Percentiles rank a stretch among this genome's conserved stretches.
Conservation (phyloP, 2,888 invertebrate genomes). For the Chorisops tibialis region DNA sequence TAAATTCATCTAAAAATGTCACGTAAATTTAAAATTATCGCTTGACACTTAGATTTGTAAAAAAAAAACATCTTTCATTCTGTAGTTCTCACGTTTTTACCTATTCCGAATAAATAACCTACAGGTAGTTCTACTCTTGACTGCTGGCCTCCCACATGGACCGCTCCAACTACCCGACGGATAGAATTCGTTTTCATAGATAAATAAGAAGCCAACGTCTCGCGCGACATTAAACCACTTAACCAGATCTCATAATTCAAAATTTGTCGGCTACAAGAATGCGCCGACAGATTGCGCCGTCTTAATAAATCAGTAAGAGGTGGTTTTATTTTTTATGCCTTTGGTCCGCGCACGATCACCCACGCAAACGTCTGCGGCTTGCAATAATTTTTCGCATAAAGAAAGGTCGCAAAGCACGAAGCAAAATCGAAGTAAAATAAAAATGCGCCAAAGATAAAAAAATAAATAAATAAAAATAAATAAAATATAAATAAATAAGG, state of each 20-base stretch:
- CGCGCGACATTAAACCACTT: constrained; percentile 20
- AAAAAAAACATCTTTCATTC: constrained; percentile 13
- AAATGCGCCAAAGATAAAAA: constrained; percentile 13
- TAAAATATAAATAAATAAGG: constrained; percentile 22
- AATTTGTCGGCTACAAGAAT: constrained; percentile 28
- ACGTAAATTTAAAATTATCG: constrained; percentile 15
- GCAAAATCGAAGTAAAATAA: constrained; percentile 11
- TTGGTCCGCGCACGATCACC: constrained; percentile 6
- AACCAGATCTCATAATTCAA: constrained; percentile 25
- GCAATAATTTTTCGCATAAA: constrained; percentile 23
- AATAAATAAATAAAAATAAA: neutral
- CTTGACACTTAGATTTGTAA: neutral
- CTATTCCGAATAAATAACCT: neutral
- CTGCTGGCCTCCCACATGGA: constrained; percentile 17
- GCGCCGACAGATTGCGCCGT: constrained; percentile 28
- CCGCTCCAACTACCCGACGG: neutral
- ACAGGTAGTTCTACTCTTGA: constrained; percentile 11
- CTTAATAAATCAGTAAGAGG: constrained; percentile 25
- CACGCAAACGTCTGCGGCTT: constrained; percentile 18
- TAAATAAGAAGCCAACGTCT: constrained; percentile 9
- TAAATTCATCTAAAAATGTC: constrained; percentile 19
- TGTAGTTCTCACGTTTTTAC: constrained; percentile 7
- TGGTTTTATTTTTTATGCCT: constrained; percentile 8
- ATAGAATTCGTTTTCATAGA: constrained; percentile 15
- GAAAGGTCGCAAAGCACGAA: constrained; percentile 20